Conservation (phyloP, 1,140 invertebrate genomes). For the Teleopsis dalmanni region DNA sequence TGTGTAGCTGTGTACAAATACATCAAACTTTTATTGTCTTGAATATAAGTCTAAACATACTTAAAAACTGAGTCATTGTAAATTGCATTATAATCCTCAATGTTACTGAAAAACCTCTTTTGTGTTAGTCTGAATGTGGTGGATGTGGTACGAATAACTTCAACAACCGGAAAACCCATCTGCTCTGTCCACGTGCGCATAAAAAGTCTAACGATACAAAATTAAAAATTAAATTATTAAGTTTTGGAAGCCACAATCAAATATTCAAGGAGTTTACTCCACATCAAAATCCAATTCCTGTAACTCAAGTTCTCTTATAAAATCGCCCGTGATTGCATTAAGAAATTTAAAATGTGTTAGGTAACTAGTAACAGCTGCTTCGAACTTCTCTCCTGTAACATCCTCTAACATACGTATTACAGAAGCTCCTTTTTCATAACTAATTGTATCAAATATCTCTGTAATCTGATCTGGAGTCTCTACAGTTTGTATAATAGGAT, state of each 20-base stretch:
- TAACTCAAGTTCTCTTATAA: constrained; percentile 59
- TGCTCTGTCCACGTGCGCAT: constrained; percentile 91
- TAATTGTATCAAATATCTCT: constrained; percentile 85
- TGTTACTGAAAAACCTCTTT: constrained; percentile 63
- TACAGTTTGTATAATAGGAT: constrained; percentile 79
- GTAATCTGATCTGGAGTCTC: constrained; percentile 81
- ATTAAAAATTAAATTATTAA: neutral
- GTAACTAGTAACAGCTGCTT: constrained; percentile 63
- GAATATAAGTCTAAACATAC: constrained; percentile 35
- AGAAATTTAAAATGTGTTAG: constrained; percentile 60
- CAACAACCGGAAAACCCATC: constrained; percentile 83
- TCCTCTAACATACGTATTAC: constrained; percentile 85
- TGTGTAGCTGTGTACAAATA: constrained; percentile 53
- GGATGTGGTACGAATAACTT: constrained; percentile 43
- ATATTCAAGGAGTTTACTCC: too few species aligned
- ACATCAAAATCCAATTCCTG: constrained; percentile 46
- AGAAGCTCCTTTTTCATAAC: constrained; percentile 87
- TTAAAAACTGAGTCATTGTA: constrained; percentile 50
- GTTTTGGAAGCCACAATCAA: neutral
- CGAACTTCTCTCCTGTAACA: constrained; percentile 73
- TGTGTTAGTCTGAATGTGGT: constrained; percentile 58
- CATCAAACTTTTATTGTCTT: neutral
- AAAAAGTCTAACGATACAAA: constrained; percentile 48
- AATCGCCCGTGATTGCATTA: constrained; percentile 74
- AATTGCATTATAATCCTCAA: constrained; percentile 46